Base-by-base conservation (phyloP, 1,140 invertebrate genomes). In the Mercenaria mercenaria region DNA sequence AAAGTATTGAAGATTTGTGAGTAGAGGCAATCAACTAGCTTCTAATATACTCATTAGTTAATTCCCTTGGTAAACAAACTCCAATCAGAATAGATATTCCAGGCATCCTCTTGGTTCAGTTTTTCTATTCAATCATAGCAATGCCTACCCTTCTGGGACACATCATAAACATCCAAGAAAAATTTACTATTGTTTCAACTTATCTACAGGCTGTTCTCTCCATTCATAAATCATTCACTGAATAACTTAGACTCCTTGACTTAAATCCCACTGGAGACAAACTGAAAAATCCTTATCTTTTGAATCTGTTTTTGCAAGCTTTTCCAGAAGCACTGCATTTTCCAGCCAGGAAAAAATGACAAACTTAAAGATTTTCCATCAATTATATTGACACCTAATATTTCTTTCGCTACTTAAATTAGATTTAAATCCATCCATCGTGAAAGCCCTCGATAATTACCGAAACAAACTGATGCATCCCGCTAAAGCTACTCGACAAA, bases 341-440 rank as follows among this genome's bases (percentile, higher is more conserved):
- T 72, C 67, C 29, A 18, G 3, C 29, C 34, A 37, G 20, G 32
- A 72, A 67, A 32, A 67, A 61, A 67, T 29, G n/a, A 56, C 32
- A 18, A n/a, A 39, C 1, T 23, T 41, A 41, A 37, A 23, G 67
- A 39, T 18, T 72, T 72, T 20, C 34, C 32, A 72, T 72, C 67
- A 72, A 13, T 72, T 72, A 72, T 41, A 39, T 37, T 15, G 23
- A 37, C 67, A 72, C 15, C 34, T 39, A 39, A 72, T 39, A 72
- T 39, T 72, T 39, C 34, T 39, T 39, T 34, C 29, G 8, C 34
- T 18, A 72, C 23, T 72, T 72, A 23, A 39, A 72, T 72, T 39
- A 39, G 6, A 72, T 72, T 72, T 72, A 72, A 72, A 72, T 72
- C 67, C 67, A 72, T 72, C 67, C 56, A 59, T 59, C 56, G 20